Percentiles rank a stretch among this genome's conserved stretches.
Conservation (phyloP, 2,797 vertebrate genomes). For the Siniperca undulata region DNA sequence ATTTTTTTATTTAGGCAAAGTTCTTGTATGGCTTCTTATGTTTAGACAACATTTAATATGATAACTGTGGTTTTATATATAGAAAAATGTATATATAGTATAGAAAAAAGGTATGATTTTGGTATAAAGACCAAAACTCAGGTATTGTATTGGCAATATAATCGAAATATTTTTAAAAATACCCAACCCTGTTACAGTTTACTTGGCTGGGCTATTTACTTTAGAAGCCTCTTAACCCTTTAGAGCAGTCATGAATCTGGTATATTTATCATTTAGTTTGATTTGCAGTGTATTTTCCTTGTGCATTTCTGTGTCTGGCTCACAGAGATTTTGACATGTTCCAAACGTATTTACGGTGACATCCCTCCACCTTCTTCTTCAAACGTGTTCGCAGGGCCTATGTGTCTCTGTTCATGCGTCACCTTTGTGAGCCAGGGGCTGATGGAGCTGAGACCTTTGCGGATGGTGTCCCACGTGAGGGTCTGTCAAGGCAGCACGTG, state of each 20-base stretch:
- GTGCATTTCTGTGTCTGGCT: neutral
- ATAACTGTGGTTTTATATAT: neutral
- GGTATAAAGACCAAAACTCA: neutral
- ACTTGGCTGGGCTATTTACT: neutral
- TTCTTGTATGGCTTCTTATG: neutral
- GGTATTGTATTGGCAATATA: neutral
- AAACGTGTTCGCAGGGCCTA: conserved; percentile 88
- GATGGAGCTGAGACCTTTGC: conserved; percentile 99
- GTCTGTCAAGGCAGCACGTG: conserved; percentile 96
- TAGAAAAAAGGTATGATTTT: neutral
- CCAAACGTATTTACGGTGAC: neutral
- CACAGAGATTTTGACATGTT: neutral
- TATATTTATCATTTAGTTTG: neutral
- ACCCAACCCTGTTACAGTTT: neutral
- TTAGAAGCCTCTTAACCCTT: neutral
- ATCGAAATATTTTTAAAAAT: neutral
- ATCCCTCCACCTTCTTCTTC: neutral
- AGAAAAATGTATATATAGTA: neutral
- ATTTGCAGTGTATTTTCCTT: neutral
- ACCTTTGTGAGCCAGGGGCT: conserved; percentile 97
- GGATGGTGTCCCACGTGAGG: conserved; percentile 96
- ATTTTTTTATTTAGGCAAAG: too few species aligned
- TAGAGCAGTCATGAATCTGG: neutral
- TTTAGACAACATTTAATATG: neutral
- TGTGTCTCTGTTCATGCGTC: conserved; percentile 97